Evolutionary conservation across 2,113 vertebrate species (phyloP).

Genomic region (Acanthochromis polyacanthus): DNA sequence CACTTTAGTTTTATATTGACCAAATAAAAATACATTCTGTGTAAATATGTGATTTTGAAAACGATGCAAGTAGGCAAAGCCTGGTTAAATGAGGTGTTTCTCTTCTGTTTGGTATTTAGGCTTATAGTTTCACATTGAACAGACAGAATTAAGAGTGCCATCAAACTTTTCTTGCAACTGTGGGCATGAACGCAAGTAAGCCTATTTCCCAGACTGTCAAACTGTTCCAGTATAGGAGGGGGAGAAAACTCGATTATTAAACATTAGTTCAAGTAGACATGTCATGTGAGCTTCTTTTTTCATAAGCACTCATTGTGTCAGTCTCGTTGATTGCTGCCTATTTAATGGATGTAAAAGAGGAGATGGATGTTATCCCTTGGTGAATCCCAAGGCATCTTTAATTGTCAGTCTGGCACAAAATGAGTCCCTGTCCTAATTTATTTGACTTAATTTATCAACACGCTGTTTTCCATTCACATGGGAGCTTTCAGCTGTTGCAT

Average conservation of each 20-base stretch:
- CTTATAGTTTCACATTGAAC: neutral
- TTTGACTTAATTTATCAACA: conserved; percentile 71
- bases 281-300: conserved; percentile 31
- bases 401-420: conserved; percentile 69
- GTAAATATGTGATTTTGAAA: too few species aligned
- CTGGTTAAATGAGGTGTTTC: too few species aligned
- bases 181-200: neutral
- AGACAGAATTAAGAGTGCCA: neutral
- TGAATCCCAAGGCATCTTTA: conserved; percentile 74
- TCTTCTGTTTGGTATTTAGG: neutral
- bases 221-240: neutral
- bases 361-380: conserved; percentile 59
- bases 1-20: too few species aligned
- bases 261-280: conserved; percentile 23
- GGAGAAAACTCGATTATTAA: conserved; percentile 20
- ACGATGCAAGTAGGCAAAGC: too few species aligned
- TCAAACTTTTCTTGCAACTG: neutral
- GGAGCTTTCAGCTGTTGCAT: conserved; percentile 21
- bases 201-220: neutral
- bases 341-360: conserved; percentile 65
- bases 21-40: too few species aligned
- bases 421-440: conserved; percentile 76
- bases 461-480: conserved; percentile 42
- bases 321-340: conserved; percentile 70
- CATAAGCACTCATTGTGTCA: conserved; percentile 78